Conservation (phyloP, 2,113 vertebrate species). For the Syngnathus floridae region DNA sequence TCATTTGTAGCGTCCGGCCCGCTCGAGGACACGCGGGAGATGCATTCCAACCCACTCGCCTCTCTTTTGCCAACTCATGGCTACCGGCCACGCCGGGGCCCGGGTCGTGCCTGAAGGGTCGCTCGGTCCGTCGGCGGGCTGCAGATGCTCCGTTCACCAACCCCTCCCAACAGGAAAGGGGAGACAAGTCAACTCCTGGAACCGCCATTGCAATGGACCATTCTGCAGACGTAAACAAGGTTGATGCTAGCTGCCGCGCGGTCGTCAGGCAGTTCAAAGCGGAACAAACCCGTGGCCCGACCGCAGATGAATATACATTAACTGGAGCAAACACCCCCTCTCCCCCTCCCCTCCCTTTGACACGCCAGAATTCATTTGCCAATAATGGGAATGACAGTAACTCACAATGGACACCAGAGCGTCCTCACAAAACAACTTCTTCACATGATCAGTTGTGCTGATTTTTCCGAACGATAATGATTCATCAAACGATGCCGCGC, state of each 20-base stretch:
- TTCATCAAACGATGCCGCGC: slow-evolving; percentile 59
- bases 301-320: slow-evolving; percentile 48
- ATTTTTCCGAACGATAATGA: slow-evolving; percentile 64
- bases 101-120: slow-evolving; percentile 54
- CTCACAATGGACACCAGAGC: slow-evolving; percentile 54
- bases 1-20: slow-evolving; percentile 59
- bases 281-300: slow-evolving; percentile 30
- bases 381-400: slow-evolving; percentile 63
- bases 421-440: slow-evolving; percentile 55
- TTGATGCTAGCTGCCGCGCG: slow-evolving; percentile 75
- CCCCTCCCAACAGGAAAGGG: slow-evolving; percentile 47
- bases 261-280: slow-evolving; percentile 55
- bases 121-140: slow-evolving; percentile 30
- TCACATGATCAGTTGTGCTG: slow-evolving; percentile 63
- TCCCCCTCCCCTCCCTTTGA: slow-evolving; percentile 10
- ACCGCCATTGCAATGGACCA: slow-evolving; percentile 63
- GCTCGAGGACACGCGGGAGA: slow-evolving; percentile 54
- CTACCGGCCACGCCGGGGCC: slow-evolving; percentile 39
- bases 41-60: slow-evolving; percentile 1
- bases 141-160: slow-evolving; percentile 57
- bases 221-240: slow-evolving; percentile 83
- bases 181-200: slow-evolving; percentile 2
- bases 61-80: slow-evolving; percentile 28
- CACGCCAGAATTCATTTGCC: slow-evolving; percentile 53
- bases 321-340: slow-evolving; percentile 8